Evolutionary conservation across 2,797 vertebrate genomes (phyloP), one percentile per base, ranked within the genome.

Genomic region (Diplodus sargus): DNA sequence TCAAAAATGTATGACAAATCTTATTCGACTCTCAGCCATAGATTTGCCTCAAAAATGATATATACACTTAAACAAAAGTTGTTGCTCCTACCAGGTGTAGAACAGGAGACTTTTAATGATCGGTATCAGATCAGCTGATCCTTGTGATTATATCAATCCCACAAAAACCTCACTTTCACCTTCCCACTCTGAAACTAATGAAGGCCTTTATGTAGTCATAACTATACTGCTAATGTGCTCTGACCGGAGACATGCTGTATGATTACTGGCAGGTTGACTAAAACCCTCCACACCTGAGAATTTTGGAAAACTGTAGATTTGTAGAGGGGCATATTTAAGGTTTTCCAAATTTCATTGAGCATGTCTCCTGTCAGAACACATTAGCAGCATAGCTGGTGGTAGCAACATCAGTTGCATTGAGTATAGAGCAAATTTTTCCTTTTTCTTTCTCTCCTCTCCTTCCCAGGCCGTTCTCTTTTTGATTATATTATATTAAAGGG

Each of bases 71-170:
- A 34, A 34, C 30, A 34, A 34, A 11, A 57, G 51, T 57, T 57
- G 52, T 17, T 22, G 30, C 30, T 34, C 30, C 18, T 3, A 5
- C 16, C 12, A n/a, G 17, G n/a, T 17, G n/a, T 56, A 56, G 42
- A 49, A 48, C 61, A 65, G 53, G 61, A 57, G 49, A 43, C 20
- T 22, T 30, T 23, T 15, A 17, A 22, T 56, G 39, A 47, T 14
- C 23, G 17, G 11, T 47, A 48, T 61, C 49, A 54, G 28, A 56
- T 62, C 52, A 66, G 53, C 62, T 66, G 72, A 66, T 66, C 18
- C 17, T 42, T 22, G 49, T 49, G 12, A 54, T 17, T 25, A 1
- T 20, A n/a, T 51, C 13, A 0, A 0, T 17, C 3, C n/a, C 58
- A n/a, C 15, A 56, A 16, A 16, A n/a, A 1, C 18, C 28, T 39